Conservation (phyloP, 1,140 invertebrate genomes). For the Monochamus saltuarius region DNA sequence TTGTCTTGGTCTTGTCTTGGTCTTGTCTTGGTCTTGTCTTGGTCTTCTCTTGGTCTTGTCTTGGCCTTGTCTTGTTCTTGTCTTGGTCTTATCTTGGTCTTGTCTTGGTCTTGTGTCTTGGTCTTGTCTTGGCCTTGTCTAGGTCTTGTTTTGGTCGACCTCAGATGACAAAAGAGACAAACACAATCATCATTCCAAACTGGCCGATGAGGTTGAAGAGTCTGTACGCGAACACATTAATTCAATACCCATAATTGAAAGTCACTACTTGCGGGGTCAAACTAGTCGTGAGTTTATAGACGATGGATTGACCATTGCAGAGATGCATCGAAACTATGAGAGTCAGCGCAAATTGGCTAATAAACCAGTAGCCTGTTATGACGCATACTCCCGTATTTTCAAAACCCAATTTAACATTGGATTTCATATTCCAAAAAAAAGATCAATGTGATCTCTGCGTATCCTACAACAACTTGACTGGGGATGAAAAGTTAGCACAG, state of each 20-base stretch:
- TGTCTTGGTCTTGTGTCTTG: too few relatives aligned
- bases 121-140: too few relatives aligned
- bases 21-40: too few relatives aligned
- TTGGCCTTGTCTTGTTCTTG: too few relatives aligned
- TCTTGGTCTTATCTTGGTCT: too few relatives aligned
- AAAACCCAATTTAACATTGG: conserved; percentile 45
- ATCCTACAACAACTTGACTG: conserved; percentile 41
- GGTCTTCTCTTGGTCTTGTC: too few relatives aligned
- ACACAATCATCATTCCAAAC: conserved; percentile 13
- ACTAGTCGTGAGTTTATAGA: conserved; percentile 45
- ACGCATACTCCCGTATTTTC: conserved; percentile 36
- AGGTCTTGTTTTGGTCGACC: too few relatives aligned
- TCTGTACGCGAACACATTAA: conserved; percentile 29
- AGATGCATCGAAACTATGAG: conserved; percentile 35
- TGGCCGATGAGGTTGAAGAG: conserved; percentile 26
- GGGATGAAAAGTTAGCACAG: conserved; percentile 33
- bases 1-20: too few relatives aligned
- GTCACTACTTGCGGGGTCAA: conserved; percentile 42
- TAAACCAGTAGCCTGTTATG: conserved; percentile 14
- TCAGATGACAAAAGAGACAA: conserved; percentile 20
- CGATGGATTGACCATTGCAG: conserved; percentile 41
- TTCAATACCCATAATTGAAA: conserved; percentile 43
- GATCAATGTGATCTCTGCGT: conserved; percentile 49
- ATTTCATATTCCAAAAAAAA: conserved; percentile 50
- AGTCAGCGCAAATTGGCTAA: conserved; percentile 16